Conservation (phyloP, 2,888 invertebrate genomes). For the Megastigmus dorsalis region DNA sequence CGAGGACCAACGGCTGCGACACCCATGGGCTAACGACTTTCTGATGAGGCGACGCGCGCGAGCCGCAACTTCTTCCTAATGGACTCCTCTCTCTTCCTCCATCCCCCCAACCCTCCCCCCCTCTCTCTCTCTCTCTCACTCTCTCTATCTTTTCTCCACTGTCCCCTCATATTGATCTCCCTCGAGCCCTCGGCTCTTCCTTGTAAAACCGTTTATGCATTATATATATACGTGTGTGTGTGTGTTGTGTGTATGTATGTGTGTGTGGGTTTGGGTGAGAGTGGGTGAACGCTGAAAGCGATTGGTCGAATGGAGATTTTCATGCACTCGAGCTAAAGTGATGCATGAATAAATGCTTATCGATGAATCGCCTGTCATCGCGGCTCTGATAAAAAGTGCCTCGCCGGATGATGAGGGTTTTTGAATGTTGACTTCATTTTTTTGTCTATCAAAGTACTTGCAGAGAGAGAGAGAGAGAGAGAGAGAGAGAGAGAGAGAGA, state of each 20-base stretch:
- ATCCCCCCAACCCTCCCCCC: slow-evolving; percentile 53
- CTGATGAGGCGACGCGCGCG: slow-evolving; percentile 69
- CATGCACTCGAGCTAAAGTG: not conserved
- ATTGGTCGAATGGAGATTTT: too few relatives aligned
- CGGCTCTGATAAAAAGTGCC: not conserved
- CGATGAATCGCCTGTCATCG: not conserved
- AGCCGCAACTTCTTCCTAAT: slow-evolving; percentile 68
- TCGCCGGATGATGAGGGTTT: not conserved
- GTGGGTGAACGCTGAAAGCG: too few relatives aligned
- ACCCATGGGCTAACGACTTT: slow-evolving; percentile 70
- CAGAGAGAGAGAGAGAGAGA: too few relatives aligned
- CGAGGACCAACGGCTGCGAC: too few relatives aligned
- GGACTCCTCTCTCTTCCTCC: slow-evolving; percentile 57
- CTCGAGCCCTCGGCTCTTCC: not conserved
- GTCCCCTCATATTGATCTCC: slow-evolving; percentile 11
- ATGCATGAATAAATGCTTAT: slow-evolving; percentile 5
- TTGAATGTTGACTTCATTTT: not conserved
- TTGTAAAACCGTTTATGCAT: slow-evolving; percentile 35
- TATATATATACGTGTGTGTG: slow-evolving; percentile 1
- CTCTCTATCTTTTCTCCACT: not conserved
- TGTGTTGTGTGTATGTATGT: too few relatives aligned
- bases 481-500: too few relatives aligned
- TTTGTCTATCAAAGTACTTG: not conserved
- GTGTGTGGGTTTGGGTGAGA: too few relatives aligned
- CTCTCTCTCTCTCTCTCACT: slow-evolving; percentile 57